Evolutionary conservation across 1,140 invertebrate genomes (phyloP), one percentile per base, ranked within the genome.

Genomic region (Drosophila ananassae): DNA sequence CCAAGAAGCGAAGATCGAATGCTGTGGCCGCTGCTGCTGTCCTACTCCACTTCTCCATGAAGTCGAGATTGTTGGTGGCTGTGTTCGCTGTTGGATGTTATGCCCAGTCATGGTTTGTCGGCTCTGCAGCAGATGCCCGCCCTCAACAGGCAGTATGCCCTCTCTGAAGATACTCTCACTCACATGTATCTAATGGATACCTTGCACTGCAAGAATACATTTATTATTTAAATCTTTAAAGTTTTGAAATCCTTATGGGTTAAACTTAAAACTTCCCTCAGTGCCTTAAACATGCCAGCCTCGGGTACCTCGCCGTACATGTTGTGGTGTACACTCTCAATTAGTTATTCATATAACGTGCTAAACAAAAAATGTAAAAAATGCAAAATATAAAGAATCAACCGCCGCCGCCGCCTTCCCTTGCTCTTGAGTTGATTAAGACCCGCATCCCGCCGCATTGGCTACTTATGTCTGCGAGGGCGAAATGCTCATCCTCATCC

Each of bases 291-390:
- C 2, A 37, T 12, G 0, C 12, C 3, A n/a, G 34, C 25, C 25
- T 28, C 17, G 28, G 56, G 51, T 22, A 50, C 22, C 32, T 21
- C 37, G 6, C 7, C 22, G 39, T 78, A 71, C 59, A 58, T 73
- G 67, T 59, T 74, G 69, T 55, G 76, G 66, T 85, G 59, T 80
- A 68, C 81, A 24, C 67, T 73, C 77, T 84, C 81, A 84, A 84
- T 85, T 84, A 84, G 81, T 81, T 85, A 85, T 85, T 85, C 77
- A 81, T 67, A 77, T 81, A 84, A 85, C 81, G 68, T 81, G 81
- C 82, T 87, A 77, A 84, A 66, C 72, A 62, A 76, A 58, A 76
- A 68, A 64, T 57, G 48, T 28, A 34, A 52, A 48, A 64, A 60
- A 67, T 32, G 39, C 39, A 47, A 44, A 67, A 53, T 28, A 60